These are phyloP conservation scores for Enteromius thamalakanensis DNA, from an alignment of 2,797 vertebrate species.

Conservation along the genomic window DNA sequence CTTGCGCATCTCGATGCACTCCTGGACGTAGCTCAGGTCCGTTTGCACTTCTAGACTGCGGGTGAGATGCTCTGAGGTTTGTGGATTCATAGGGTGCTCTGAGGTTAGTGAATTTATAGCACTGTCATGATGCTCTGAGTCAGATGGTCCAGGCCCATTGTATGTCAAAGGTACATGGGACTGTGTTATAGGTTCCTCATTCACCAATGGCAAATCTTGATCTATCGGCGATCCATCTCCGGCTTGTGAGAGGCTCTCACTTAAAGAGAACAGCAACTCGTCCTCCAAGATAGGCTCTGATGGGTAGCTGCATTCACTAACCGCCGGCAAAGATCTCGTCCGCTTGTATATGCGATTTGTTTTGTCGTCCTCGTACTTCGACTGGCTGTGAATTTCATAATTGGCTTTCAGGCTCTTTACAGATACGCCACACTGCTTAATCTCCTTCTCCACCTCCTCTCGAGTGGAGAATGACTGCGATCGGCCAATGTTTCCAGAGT, in stretches of 20 bases:
- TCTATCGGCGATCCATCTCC: conserved; percentile 62
- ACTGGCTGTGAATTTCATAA: conserved; percentile 83
- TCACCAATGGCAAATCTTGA: conserved; percentile 66
- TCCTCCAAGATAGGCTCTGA: conserved; percentile 80
- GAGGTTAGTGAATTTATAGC: not conserved
- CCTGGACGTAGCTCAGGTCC: conserved; percentile 82
- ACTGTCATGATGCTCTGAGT: conserved; percentile 68
- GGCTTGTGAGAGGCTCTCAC: conserved; percentile 57
- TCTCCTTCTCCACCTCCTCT: conserved; percentile 89
- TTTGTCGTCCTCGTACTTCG: conserved; percentile 59
- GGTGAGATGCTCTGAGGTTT: conserved; percentile 76
- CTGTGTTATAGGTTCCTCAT: conserved; percentile 71
- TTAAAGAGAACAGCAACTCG: conserved; percentile 66
- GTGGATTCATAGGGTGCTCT: conserved; percentile 66
- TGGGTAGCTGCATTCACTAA: conserved; percentile 68
- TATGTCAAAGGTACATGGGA: conserved; percentile 69
- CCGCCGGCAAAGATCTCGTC: conserved; percentile 78
- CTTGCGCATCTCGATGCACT: conserved; percentile 86
- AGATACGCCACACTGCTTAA: conserved; percentile 91
- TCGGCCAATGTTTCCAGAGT: conserved; percentile 77
- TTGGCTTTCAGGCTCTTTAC: conserved; percentile 92
- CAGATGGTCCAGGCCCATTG: conserved; percentile 61
- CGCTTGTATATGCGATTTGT: conserved; percentile 78
- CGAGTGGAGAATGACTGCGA: conserved; percentile 90
- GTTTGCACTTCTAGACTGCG: conserved; percentile 80